These are phyloP conservation scores for cattle (Bos taurus) DNA, from an alignment of 2,113 vertebrate species.

Conservation along the genomic window DNA sequence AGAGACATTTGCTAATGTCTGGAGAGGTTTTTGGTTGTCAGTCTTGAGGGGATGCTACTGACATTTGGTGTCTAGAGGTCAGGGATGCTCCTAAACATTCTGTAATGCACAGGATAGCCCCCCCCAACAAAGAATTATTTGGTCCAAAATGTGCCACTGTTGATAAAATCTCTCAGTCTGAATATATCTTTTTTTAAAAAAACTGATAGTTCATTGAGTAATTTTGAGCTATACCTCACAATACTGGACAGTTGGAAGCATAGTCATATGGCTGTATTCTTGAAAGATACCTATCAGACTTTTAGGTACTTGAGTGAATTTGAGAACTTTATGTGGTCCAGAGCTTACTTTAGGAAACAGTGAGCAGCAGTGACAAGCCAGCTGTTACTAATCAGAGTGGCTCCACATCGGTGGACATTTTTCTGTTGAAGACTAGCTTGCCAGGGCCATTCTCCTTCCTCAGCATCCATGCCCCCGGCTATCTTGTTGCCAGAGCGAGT, in stretches of 20 bases:
- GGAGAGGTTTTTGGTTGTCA: background rate
- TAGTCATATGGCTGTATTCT: background rate
- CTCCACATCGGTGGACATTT: slow-evolving; percentile 87
- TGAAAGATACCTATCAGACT: background rate
- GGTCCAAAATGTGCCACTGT: background rate
- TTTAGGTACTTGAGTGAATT: background rate
- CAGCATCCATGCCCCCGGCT: slow-evolving; percentile 84
- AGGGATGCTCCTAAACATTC: background rate
- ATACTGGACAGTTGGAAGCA: background rate
- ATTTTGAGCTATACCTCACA: background rate
- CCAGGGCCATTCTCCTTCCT: slow-evolving; percentile 91
- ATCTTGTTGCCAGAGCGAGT: slow-evolving; percentile 76
- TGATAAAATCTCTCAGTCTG: background rate
- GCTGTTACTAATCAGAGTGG: slow-evolving; percentile 86
- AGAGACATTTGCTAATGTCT: background rate
- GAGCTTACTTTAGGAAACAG: slow-evolving; percentile 85
- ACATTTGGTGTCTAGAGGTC: background rate
- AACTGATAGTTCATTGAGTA: background rate
- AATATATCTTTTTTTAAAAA: background rate
- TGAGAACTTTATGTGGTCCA: background rate
- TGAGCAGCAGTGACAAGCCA: slow-evolving; percentile 95
- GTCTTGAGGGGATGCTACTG: background rate
- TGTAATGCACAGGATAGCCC: background rate
- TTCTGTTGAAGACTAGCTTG: slow-evolving; percentile 91
- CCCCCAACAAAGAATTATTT: background rate